phyloP scores from a whole-genome alignment of 2,113 vertebrate genomes.

The Larimichthys polyactis region DNA sequence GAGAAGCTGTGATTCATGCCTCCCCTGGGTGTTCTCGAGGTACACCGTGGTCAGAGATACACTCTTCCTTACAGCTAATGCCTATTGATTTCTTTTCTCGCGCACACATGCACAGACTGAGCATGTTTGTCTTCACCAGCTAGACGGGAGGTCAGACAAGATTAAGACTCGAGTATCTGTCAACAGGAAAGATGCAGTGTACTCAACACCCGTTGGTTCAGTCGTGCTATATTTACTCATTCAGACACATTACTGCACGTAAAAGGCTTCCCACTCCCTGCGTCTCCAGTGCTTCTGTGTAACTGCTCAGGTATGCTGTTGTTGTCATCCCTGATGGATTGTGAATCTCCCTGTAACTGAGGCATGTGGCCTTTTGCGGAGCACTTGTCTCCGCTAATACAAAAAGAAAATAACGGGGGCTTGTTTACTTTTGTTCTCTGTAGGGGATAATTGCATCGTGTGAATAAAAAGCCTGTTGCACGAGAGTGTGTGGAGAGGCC shows the following conservation, averaged over 20 bases:
- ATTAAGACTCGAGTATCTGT: slow-evolving; percentile 34
- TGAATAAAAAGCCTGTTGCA: slow-evolving; percentile 44
- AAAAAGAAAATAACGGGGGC: slow-evolving; percentile 44
- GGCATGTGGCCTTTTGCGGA: background rate
- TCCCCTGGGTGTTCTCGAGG: slow-evolving; percentile 44
- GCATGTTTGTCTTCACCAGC: slow-evolving; percentile 6
- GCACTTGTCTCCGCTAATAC: slow-evolving; percentile 24
- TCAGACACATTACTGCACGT: background rate
- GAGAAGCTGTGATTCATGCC: slow-evolving; percentile 54
- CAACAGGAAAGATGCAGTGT: background rate
- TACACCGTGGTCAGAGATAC: slow-evolving; percentile 31
- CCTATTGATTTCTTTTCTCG: slow-evolving; percentile 58
- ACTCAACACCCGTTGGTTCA: background rate
- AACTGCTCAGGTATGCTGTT: background rate
- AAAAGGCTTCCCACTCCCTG: too few species aligned
- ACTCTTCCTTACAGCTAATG: slow-evolving; percentile 54
- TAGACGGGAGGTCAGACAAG: slow-evolving; percentile 27
- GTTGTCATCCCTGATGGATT: background rate
- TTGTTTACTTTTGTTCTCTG: slow-evolving; percentile 37
- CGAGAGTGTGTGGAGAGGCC: slow-evolving; percentile 27
- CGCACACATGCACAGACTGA: slow-evolving; percentile 28
- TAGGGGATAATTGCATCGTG: slow-evolving; percentile 25
- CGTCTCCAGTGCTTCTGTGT: background rate
- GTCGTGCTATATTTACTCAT: background rate
- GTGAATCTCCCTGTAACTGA: background rate